Conservation (phyloP, 2,888 invertebrate genomes). For the Augiades crinisus region DNA sequence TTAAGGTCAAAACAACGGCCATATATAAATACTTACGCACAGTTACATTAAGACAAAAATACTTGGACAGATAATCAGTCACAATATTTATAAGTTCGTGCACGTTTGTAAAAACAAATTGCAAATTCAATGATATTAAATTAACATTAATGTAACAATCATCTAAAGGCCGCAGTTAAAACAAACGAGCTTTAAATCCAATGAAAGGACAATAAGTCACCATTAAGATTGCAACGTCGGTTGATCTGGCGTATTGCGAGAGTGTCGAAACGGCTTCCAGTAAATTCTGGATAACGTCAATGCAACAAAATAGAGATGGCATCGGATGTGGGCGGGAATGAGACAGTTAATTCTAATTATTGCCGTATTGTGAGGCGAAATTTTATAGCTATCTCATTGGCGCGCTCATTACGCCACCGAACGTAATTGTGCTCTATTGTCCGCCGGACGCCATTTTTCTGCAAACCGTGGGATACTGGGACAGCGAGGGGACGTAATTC, state of each 20-base stretch:
- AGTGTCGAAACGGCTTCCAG: slow-evolving; percentile 24
- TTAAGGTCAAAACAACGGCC: too few species aligned
- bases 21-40: too few species aligned
- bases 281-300: slow-evolving; percentile 50
- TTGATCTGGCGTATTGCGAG: slow-evolving; percentile 15
- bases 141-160: slow-evolving; percentile 10
- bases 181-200: slow-evolving; percentile 38
- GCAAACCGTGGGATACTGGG: slow-evolving; percentile 69
- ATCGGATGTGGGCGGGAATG: slow-evolving; percentile 72
- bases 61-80: too few species aligned
- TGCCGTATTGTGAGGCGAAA: slow-evolving; percentile 71
- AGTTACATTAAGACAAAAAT: too few species aligned
- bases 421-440: slow-evolving; percentile 76
- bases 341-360: slow-evolving; percentile 80
- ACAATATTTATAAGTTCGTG: not conserved
- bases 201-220: slow-evolving; percentile 48
- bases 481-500: slow-evolving; percentile 51
- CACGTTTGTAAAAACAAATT: not conserved
- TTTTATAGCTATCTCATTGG: slow-evolving; percentile 80
- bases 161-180: slow-evolving; percentile 8
- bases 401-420: slow-evolving; percentile 61
- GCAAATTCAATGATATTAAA: slow-evolving; percentile 5
- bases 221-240: slow-evolving; percentile 34
- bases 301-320: slow-evolving; percentile 54
- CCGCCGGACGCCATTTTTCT: slow-evolving; percentile 61